Evolutionary conservation across 2,797 vertebrate species (phyloP).

Genomic region (Mormyrops attenuatus): DNA sequence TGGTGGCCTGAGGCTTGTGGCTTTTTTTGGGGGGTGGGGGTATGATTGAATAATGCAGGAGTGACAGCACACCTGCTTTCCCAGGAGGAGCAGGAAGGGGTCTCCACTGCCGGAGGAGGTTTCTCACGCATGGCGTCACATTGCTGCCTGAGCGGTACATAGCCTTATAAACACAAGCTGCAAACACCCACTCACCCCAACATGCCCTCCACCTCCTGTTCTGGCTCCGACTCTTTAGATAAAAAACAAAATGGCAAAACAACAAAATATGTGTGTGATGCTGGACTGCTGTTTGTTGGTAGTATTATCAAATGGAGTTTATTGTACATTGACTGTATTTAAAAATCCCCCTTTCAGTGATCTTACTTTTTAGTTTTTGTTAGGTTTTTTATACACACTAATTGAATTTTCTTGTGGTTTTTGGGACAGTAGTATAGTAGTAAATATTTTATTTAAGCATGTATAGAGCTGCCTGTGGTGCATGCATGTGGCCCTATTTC

Average conservation of each 20-base stretch:
- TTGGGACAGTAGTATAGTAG: neutral
- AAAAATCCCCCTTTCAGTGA: neutral
- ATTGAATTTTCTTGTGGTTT: neutral
- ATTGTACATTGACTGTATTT: neutral
- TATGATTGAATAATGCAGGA: constrained; percentile 26
- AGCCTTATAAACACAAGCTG: neutral
- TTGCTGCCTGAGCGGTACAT: neutral
- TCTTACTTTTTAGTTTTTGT: neutral
- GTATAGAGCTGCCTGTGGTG: neutral
- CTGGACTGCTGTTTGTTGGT: neutral
- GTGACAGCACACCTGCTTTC: constrained; percentile 21
- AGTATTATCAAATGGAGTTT: neutral
- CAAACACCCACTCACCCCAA: neutral
- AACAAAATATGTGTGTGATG: neutral
- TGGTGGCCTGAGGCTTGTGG: constrained; percentile 27
- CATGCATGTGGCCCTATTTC: neutral
- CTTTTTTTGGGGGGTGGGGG: neutral
- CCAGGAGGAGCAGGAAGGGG: neutral
- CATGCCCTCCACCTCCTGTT: neutral
- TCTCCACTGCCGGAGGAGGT: neutral
- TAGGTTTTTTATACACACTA: neutral
- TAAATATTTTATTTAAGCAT: neutral
- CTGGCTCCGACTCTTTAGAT: neutral
- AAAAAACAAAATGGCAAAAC: neutral
- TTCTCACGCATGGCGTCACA: neutral